Conservation (phyloP, 2,797 vertebrate genomes). For the Pseudocheirus occidentalis region DNA sequence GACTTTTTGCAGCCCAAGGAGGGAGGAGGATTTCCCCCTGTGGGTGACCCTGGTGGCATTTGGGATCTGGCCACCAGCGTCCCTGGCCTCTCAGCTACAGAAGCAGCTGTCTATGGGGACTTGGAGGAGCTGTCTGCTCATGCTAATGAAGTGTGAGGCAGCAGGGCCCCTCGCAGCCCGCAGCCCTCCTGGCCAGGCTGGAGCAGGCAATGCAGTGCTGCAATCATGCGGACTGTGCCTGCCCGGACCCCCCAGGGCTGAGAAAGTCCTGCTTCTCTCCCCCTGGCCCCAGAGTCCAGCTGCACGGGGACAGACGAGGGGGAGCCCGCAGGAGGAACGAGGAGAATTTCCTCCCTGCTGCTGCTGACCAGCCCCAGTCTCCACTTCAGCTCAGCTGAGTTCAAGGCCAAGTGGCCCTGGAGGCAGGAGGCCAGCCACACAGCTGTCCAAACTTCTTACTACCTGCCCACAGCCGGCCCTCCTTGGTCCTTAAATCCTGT, state of each 20-base stretch:
- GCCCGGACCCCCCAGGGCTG: neutral
- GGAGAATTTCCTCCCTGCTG: neutral
- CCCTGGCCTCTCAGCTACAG: neutral
- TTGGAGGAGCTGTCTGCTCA: neutral
- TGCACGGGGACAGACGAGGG: neutral
- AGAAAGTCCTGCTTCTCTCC: neutral
- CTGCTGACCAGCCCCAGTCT: neutral
- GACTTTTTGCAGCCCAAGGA: neutral
- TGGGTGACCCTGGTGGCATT: neutral
- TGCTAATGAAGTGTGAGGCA: neutral
- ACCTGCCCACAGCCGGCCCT: neutral
- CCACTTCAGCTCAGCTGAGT: neutral
- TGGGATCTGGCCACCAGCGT: neutral
- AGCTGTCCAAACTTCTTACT: neutral
- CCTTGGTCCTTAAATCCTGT: neutral
- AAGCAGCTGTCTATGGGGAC: neutral
- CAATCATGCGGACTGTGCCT: neutral
- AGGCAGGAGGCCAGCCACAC: rapidly evolving
- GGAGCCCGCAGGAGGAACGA: neutral
- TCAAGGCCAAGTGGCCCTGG: neutral
- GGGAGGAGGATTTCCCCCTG: neutral
- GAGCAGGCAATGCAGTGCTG: neutral
- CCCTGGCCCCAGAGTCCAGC: neutral
- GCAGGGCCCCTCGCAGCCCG: neutral
- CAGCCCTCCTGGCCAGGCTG: neutral